Evolutionary conservation across 2,797 vertebrate genomes (phyloP).

Genomic region (Myotis vivesi): DNA sequence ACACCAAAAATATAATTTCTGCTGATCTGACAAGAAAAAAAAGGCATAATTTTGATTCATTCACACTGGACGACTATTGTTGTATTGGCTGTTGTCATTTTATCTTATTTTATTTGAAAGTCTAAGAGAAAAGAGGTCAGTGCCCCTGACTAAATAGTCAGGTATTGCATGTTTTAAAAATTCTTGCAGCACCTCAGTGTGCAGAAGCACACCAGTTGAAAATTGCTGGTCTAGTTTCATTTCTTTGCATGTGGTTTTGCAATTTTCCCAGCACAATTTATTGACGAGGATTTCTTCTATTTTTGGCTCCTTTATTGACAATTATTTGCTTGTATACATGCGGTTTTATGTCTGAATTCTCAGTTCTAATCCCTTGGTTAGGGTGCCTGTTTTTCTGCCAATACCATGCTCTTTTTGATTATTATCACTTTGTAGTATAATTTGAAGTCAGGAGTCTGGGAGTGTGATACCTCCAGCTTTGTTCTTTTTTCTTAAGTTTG

Average conservation of each 20-base stretch:
- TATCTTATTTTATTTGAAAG: background rate
- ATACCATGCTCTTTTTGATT: background rate
- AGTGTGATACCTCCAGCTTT: background rate
- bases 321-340: background rate
- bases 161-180: background rate
- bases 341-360: background rate
- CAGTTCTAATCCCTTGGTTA: background rate
- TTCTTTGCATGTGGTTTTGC: background rate
- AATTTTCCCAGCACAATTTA: background rate
- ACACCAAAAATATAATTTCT: background rate
- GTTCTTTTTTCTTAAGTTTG: background rate
- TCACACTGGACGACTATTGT: background rate
- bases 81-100: background rate
- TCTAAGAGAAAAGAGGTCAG: background rate
- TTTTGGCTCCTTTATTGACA: background rate
- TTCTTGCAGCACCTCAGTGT: background rate
- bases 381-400: background rate
- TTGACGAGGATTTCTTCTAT: background rate
- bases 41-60: background rate
- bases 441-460: background rate
- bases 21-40: background rate
- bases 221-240: background rate
- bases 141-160: background rate
- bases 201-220: background rate
- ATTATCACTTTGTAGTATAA: background rate